A percentile compares a stretch with the other conserved stretches of the same genome.
Conservation (phyloP, 1,140 invertebrate species). For the Vanessa tameamea region DNA sequence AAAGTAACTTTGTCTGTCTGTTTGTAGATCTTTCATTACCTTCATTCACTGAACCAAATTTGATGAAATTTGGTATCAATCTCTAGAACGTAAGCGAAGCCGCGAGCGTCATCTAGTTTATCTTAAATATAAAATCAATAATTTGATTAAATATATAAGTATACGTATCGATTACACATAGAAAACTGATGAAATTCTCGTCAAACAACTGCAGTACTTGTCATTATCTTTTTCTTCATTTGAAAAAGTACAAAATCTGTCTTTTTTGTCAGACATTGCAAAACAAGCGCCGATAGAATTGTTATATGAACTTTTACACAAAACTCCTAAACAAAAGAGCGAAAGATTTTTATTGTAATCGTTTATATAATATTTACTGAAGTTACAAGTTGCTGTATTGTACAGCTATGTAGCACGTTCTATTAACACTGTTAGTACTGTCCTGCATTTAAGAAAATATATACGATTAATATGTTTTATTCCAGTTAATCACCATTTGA, state of each 20-base stretch:
- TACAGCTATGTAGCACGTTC: neutral
- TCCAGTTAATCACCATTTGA: too few relatives aligned
- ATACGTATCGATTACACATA: neutral
- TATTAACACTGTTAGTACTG: too few relatives aligned
- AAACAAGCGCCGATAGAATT: neutral
- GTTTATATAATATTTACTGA: neutral
- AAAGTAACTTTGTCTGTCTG: too few relatives aligned
- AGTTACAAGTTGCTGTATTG: neutral
- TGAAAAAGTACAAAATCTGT: neutral
- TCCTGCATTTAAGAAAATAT: too few relatives aligned
- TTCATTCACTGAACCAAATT: too few relatives aligned
- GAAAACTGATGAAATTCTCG: neutral
- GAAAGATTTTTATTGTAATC: slow-evolving; percentile 4
- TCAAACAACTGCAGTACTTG: neutral
- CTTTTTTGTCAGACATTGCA: slow-evolving; percentile 5
- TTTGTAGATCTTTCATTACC: too few relatives aligned
- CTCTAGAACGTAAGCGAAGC: too few relatives aligned
- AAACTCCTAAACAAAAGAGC: neutral
- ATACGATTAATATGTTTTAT: too few relatives aligned
- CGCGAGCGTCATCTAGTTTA: too few relatives aligned
- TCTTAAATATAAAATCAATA: too few relatives aligned
- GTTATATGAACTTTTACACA: neutral
- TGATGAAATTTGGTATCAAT: too few relatives aligned
- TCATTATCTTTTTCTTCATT: slow-evolving; percentile 1
- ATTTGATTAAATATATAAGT: too few relatives aligned